phyloP scores from a whole-genome alignment of 92 coral and sea anemone genomes.

The Pocillopora grandis region DNA sequence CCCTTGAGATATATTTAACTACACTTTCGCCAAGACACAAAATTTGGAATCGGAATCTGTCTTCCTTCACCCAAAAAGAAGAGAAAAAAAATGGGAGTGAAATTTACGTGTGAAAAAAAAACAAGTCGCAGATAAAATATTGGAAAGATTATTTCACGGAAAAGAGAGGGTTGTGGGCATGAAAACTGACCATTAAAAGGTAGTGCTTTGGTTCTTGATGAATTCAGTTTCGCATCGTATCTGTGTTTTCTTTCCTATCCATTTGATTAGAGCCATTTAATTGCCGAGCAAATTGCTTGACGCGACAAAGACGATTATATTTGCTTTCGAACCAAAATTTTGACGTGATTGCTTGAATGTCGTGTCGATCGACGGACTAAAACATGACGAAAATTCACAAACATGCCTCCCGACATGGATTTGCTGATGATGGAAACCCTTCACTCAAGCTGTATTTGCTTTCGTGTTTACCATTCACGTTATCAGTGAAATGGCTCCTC shows the following conservation, averaged over 20 bases:
- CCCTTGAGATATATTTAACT: neutral
- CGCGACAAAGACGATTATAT: neutral
- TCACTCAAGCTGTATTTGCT: slow-evolving; percentile 31
- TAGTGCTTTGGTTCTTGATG: slow-evolving; percentile 7
- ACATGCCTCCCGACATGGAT: neutral
- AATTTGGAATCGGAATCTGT: neutral
- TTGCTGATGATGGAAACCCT: neutral
- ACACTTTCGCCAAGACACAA: neutral
- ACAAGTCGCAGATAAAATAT: too few species aligned
- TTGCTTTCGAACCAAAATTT: slow-evolving; percentile 5
- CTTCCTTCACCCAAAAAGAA: neutral
- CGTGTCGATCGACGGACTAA: slow-evolving; percentile 5
- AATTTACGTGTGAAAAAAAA: neutral
- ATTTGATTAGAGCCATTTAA: slow-evolving; percentile 5
- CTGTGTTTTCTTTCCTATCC: neutral
- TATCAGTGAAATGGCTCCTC: neutral
- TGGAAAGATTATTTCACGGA: neutral
- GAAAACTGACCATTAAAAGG: neutral
- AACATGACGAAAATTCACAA: slow-evolving; percentile 1
- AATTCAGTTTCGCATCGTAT: neutral
- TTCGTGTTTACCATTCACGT: slow-evolving; percentile 14
- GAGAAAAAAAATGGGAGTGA: neutral
- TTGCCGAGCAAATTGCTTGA: slow-evolving; percentile 17
- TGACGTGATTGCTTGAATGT: slow-evolving; percentile 22
- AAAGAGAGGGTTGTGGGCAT: neutral